phyloP scores from a whole-genome alignment of 2,797 vertebrate species.

The Babyrousa celebensis region DNA sequence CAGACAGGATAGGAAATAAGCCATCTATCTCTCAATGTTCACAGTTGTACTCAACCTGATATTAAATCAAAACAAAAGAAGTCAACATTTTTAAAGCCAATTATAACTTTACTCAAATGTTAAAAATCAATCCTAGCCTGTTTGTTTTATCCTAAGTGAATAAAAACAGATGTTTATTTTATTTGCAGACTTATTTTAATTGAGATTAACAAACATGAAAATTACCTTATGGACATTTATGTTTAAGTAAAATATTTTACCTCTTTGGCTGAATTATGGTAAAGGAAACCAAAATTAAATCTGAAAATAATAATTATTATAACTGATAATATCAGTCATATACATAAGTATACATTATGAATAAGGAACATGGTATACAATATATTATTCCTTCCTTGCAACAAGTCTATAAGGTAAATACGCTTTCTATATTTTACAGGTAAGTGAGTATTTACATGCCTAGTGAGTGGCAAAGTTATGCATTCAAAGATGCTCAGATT shows the following conservation, averaged over 20 bases:
- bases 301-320: not conserved
- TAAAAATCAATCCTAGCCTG: constrained; percentile 12
- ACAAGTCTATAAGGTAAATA: not conserved
- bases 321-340: not conserved
- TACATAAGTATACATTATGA: not conserved
- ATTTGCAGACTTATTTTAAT: constrained; percentile 14
- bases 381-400: not conserved
- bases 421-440: not conserved
- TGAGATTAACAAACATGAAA: not conserved
- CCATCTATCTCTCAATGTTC: not conserved
- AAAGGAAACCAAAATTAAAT: not conserved
- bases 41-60: not conserved
- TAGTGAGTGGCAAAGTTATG: not conserved
- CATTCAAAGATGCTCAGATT: not conserved
- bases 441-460: not conserved
- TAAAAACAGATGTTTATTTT: constrained; percentile 26
- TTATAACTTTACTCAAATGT: not conserved
- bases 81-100: not conserved
- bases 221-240: not conserved
- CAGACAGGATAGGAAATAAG: not conserved
- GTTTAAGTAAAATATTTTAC: constrained; percentile 1
- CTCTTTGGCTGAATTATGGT: not conserved
- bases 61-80: constrained; percentile 24
- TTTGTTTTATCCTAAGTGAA: not conserved
- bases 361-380: not conserved